phyloP scores from a whole-genome alignment of 2,888 invertebrate species.

The Oxycera nigricornis region DNA sequence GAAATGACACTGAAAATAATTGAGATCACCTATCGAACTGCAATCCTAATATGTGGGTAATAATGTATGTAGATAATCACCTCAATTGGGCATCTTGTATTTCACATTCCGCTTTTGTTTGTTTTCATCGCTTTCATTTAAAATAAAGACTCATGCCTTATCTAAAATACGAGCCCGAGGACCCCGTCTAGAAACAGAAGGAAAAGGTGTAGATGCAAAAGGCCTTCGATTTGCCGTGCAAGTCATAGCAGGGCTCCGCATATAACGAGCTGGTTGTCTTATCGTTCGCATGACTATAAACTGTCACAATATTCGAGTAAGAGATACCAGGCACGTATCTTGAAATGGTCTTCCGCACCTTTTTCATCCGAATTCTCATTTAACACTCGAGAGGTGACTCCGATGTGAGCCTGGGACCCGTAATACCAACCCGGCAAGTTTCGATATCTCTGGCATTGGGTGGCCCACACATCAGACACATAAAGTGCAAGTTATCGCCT shows the following conservation, averaged over 20 bases:
- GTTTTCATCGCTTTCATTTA: slow-evolving; percentile 26
- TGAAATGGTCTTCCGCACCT: slow-evolving; percentile 27
- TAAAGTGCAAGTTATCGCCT: slow-evolving; percentile 63
- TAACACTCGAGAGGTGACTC: slow-evolving; percentile 5
- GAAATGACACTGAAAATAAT: too few relatives aligned
- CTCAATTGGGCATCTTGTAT: slow-evolving; percentile 32
- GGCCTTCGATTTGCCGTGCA: background rate
- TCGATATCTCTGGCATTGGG: slow-evolving; percentile 55
- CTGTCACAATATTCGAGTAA: slow-evolving; percentile 45
- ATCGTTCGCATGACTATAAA: slow-evolving; percentile 49
- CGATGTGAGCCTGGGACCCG: slow-evolving; percentile 42
- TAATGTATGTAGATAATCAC: background rate
- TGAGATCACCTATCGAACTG: slow-evolving; percentile 17
- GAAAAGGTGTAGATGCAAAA: slow-evolving; percentile 17
- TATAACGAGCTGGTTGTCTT: slow-evolving; percentile 37
- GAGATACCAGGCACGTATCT: slow-evolving; percentile 41
- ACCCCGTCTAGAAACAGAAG: slow-evolving; percentile 6
- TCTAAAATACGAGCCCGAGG: slow-evolving; percentile 14
- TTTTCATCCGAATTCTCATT: slow-evolving; percentile 1
- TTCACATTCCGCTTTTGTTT: slow-evolving; percentile 29
- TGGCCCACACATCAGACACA: slow-evolving; percentile 63
- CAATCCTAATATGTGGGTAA: slow-evolving; percentile 1
- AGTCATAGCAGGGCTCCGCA: slow-evolving; percentile 13
- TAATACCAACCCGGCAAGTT: slow-evolving; percentile 8
- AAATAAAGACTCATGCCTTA: slow-evolving; percentile 16